Evolutionary conservation across 2,797 vertebrate genomes (phyloP), one percentile per base, ranked within the genome.

Genomic region (Amblyraja radiata): DNA sequence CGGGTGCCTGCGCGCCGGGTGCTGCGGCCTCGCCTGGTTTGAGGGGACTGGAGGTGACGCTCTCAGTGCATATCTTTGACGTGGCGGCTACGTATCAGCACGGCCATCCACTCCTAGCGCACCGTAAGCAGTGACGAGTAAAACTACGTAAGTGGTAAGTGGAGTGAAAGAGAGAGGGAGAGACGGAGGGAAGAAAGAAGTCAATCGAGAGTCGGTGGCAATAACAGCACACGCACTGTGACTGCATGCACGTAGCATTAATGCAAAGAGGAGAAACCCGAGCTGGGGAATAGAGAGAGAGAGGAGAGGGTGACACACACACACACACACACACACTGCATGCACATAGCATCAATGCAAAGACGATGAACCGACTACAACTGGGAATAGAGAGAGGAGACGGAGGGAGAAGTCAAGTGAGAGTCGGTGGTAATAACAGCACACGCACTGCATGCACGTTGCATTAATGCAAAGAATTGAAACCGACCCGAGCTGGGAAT

Each of bases 61-160:
- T 92, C 90, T 92, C 90, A 92, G 90, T 92, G 90, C 76, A 74
- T 92, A 54, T 73, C 76, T 92, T 92, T 92, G 90, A 92, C 90
- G 90, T 92, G 90, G 90, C 90, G 68, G 90, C 90, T 92, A 92
- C 90, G 90, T 92, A 73, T 92, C 68, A 74, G 90, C 90, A 92
- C 36, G 54, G 90, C 90, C 90, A 92, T 92, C 90, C 90, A 92
- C 90, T 92, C 68, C 68, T 74, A 46, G 90, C 90, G 90, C 65
- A 73, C 90, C 90, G 68, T 92, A 74, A 92, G 46, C 90, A 54
- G 90, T 92, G 90, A 92, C 90, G 90, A 92, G 90, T 73, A 73
- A 92, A 74, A 92, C 90, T 92, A 92, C 90, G 90, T 92, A 92
- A 92, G 90, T 39, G 90, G 90, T 92, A 92, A 92, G 90, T 92